These are phyloP conservation scores for Eulemur albifrons DNA, from an alignment of 2,797 vertebrate genomes.

Conservation along the genomic window DNA sequence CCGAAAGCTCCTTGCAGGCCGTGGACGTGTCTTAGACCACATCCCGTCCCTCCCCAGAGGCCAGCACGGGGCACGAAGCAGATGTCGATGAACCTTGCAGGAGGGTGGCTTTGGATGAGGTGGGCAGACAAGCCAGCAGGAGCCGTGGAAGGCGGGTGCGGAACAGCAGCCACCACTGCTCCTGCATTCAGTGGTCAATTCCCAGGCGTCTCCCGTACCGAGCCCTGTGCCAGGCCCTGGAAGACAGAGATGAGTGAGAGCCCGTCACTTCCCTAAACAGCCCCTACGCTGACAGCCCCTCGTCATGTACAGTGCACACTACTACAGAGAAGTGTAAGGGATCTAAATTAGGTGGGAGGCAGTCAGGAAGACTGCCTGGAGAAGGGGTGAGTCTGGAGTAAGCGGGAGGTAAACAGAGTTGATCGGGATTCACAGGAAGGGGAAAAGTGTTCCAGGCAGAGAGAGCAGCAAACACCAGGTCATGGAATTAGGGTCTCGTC, in stretches of 20 bases:
- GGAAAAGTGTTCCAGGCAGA: neutral
- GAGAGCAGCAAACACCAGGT: neutral
- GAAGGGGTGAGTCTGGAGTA: neutral
- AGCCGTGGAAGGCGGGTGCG: neutral
- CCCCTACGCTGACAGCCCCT: neutral
- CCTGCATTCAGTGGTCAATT: neutral
- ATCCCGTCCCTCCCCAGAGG: rapidly evolving
- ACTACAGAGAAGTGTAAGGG: neutral
- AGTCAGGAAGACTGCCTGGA: neutral
- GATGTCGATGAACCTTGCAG: neutral
- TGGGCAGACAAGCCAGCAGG: neutral
- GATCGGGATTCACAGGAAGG: neutral
- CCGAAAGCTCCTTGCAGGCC: neutral
- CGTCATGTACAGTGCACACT: neutral
- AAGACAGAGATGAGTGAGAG: neutral
- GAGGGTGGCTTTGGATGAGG: neutral
- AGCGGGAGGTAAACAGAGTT: neutral
- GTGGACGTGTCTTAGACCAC: neutral
- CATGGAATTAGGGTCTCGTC: neutral
- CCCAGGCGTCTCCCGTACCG: no score
- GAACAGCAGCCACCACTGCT: neutral
- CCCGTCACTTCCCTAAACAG: neutral
- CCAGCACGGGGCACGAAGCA: neutral
- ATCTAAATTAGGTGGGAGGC: neutral
- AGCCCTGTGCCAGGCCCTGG: neutral